Evolutionary conservation across 1,140 invertebrate species (phyloP).

Genomic region (Proctacanthus coquilletti): DNA sequence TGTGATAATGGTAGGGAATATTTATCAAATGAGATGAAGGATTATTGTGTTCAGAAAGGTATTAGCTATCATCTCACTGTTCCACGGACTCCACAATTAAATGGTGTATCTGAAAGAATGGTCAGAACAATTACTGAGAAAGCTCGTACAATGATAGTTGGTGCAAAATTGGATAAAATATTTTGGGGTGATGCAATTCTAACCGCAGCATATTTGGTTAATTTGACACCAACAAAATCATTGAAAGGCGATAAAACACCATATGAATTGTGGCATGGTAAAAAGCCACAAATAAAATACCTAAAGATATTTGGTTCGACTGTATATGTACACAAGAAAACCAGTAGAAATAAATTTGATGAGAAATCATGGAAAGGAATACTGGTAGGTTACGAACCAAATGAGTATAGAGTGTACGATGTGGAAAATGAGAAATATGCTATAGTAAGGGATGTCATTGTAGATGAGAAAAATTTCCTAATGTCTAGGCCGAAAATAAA

Average conservation of each 20-base stretch:
- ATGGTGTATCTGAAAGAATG: constrained; percentile 34
- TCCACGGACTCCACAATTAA: constrained; percentile 33
- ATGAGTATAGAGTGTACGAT: constrained; percentile 30
- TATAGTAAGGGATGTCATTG: constrained; percentile 26
- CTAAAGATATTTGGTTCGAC: constrained; percentile 33
- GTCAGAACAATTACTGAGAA: constrained; percentile 31
- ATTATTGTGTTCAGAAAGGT: constrained; percentile 27
- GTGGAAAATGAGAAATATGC: constrained; percentile 19
- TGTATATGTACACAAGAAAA: constrained; percentile 30
- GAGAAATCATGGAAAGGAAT: constrained; percentile 27
- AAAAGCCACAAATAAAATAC: constrained; percentile 30
- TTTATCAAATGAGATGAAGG: constrained; percentile 18
- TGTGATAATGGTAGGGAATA: constrained; percentile 9
- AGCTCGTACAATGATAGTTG: constrained; percentile 25
- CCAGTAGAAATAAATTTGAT: constrained; percentile 27
- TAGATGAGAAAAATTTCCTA: constrained; percentile 27
- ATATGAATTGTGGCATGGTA: constrained; percentile 32
- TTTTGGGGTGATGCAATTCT: constrained; percentile 29
- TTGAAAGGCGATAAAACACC: constrained; percentile 26
- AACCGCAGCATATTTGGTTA: constrained; percentile 13
- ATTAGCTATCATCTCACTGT: constrained; percentile 32
- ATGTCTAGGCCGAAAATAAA: constrained; percentile 13
- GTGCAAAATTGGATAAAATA: constrained; percentile 14
- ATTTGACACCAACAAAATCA: constrained; percentile 26
- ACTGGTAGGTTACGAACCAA: constrained; percentile 29